Conservation (phyloP, 1,140 invertebrate genomes). For the Caenorhabditis tropicalis region DNA sequence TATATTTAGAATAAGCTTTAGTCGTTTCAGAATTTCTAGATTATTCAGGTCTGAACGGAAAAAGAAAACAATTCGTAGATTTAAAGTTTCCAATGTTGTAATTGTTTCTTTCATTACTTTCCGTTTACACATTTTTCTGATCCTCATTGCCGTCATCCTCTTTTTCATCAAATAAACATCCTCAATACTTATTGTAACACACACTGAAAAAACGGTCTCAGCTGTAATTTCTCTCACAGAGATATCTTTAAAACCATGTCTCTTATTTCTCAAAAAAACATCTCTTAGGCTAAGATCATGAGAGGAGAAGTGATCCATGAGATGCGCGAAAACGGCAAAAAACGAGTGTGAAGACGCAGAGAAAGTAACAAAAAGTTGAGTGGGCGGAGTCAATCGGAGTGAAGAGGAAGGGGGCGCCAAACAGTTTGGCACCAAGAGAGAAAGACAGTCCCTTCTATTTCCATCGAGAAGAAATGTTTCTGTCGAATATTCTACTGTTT, state of each 20-base stretch:
- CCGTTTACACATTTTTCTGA: neutral
- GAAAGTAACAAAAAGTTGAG: neutral
- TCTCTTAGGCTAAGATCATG: slow-evolving; percentile 12
- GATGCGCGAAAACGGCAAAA: neutral
- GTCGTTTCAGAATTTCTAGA: no score
- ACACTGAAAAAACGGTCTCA: neutral
- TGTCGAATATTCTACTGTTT: neutral
- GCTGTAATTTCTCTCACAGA: slow-evolving; percentile 16
- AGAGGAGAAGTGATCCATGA: neutral
- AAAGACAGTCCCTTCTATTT: neutral
- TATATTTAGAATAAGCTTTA: no score
- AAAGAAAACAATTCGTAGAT: neutral
- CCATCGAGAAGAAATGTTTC: slow-evolving; percentile 27
- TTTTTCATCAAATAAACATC: slow-evolving; percentile 18
- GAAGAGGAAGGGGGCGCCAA: neutral
- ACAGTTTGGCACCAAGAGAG: slow-evolving; percentile 34
- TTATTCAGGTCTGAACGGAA: no score
- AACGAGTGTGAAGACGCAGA: neutral
- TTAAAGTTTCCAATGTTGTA: no score
- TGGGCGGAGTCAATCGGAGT: slow-evolving; percentile 12
- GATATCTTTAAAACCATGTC: neutral
- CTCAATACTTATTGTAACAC: neutral
- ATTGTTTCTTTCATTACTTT: neutral
- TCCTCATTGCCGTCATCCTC: neutral
- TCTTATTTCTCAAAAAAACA: neutral